Conservation (phyloP, 2,888 invertebrate genomes). For the Rhyacophila evoluta region DNA sequence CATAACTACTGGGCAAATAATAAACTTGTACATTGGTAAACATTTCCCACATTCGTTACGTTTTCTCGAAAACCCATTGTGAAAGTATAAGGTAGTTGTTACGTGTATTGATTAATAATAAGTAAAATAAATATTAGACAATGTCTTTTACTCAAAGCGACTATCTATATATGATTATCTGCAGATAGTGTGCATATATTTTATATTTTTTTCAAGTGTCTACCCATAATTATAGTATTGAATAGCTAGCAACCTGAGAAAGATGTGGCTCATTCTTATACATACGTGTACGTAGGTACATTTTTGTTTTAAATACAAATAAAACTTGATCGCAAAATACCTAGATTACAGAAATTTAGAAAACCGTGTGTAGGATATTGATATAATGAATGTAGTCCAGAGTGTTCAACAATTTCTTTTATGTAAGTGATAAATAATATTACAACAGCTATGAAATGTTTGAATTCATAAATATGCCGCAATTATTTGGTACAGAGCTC, state of each 20-base stretch:
- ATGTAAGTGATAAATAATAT: background rate
- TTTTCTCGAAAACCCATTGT: background rate
- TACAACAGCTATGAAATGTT: background rate
- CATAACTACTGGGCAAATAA: slow-evolving; percentile 12
- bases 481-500: background rate
- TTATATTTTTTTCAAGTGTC: background rate
- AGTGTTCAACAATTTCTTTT: background rate
- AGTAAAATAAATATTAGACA: slow-evolving; percentile 31
- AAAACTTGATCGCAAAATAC: background rate
- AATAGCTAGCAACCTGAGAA: background rate
- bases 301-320: background rate
- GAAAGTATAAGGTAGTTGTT: slow-evolving; percentile 25
- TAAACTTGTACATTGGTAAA: background rate
- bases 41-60: slow-evolving; percentile 12
- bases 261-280: background rate
- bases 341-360: background rate
- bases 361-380: slow-evolving; percentile 2
- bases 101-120: slow-evolving; percentile 31
- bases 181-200: background rate
- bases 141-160: slow-evolving; percentile 31
- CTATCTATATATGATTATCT: background rate
- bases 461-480: background rate
- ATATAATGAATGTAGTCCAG: slow-evolving; percentile 20
- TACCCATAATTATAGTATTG: background rate
- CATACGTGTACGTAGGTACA: background rate